These are phyloP conservation scores for Drosophila demipolita DNA, from an alignment of 2,888 invertebrate genomes.

Conservation along the genomic window DNA sequence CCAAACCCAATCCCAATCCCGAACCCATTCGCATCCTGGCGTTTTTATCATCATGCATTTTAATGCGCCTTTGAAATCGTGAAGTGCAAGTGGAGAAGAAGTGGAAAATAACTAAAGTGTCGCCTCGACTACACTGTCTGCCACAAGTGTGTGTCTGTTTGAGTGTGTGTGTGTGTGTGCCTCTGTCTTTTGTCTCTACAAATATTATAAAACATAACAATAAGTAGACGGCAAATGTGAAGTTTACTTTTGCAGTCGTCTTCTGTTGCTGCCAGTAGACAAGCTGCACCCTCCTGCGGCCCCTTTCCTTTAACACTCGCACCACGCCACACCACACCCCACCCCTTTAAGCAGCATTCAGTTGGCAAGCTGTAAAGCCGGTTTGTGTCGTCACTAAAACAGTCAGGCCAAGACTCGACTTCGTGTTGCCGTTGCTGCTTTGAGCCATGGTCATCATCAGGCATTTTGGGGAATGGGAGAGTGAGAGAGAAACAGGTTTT, in stretches of 20 bases:
- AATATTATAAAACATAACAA: constrained; percentile 80
- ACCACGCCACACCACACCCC: not conserved
- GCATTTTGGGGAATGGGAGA: constrained; percentile 17
- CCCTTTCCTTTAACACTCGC: not conserved
- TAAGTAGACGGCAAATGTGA: constrained; percentile 76
- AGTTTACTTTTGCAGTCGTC: constrained; percentile 51
- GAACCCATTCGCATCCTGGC: constrained; percentile 36
- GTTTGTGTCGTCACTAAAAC: constrained; percentile 78
- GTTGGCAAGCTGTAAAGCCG: constrained; percentile 61
- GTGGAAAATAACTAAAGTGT: constrained; percentile 79
- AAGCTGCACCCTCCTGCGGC: not conserved
- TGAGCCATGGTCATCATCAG: constrained; percentile 55
- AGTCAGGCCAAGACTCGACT: constrained; percentile 47
- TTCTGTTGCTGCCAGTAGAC: constrained; percentile 18
- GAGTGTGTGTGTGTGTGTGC: constrained; percentile 24
- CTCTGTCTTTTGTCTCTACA: constrained; percentile 69
- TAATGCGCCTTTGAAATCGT: constrained; percentile 78
- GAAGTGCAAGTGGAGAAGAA: constrained; percentile 73
- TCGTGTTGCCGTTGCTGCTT: constrained; percentile 28
- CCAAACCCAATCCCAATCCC: constrained; percentile 2
- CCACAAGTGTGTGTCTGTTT: not conserved
- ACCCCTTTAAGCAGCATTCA: not conserved
- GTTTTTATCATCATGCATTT: constrained; percentile 72
- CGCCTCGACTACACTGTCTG: constrained; percentile 56
- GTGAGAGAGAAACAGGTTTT: constrained; percentile 9